phyloP scores from a whole-genome alignment of 2,888 invertebrate genomes.

The Calephelis perditalis region DNA sequence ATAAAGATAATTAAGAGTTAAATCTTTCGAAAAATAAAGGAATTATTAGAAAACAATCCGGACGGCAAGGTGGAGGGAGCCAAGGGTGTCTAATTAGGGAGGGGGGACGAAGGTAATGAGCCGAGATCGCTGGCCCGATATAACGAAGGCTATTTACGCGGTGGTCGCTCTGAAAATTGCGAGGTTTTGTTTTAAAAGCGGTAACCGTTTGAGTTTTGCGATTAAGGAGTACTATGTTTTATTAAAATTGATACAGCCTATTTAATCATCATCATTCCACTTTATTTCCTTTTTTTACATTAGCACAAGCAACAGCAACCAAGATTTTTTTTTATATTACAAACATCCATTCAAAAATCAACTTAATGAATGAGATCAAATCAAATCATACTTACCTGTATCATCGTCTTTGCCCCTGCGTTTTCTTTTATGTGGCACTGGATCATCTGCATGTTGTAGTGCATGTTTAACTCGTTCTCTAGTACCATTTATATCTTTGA shows the following conservation, averaged over 20 bases:
- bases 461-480: constrained; percentile 88
- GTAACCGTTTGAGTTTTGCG: constrained; percentile 77
- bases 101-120: constrained; percentile 70
- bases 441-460: constrained; percentile 85
- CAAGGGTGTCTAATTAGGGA: constrained; percentile 69
- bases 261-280: too few relatives aligned
- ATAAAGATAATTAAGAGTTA: constrained; percentile 57
- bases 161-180: constrained; percentile 74
- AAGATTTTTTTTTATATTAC: too few relatives aligned
- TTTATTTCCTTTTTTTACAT: too few relatives aligned
- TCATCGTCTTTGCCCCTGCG: constrained; percentile 53
- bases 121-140: constrained; percentile 76
- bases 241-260: too few relatives aligned
- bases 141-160: constrained; percentile 73
- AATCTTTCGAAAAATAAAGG: constrained; percentile 65
- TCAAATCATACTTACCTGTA: constrained; percentile 27
- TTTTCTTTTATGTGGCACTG: constrained; percentile 81
- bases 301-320: too few relatives aligned
- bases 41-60: constrained; percentile 76
- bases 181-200: constrained; percentile 77
- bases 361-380: too few relatives aligned
- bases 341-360: too few relatives aligned
- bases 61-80: constrained; percentile 39
- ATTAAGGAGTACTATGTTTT: constrained; percentile 58
- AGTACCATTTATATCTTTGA: constrained; percentile 77